A percentile compares a stretch with the other conserved stretches of the same genome.
Evolutionary conservation across 2,797 vertebrate genomes (phyloP).

Genomic region (Gila robusta): DNA sequence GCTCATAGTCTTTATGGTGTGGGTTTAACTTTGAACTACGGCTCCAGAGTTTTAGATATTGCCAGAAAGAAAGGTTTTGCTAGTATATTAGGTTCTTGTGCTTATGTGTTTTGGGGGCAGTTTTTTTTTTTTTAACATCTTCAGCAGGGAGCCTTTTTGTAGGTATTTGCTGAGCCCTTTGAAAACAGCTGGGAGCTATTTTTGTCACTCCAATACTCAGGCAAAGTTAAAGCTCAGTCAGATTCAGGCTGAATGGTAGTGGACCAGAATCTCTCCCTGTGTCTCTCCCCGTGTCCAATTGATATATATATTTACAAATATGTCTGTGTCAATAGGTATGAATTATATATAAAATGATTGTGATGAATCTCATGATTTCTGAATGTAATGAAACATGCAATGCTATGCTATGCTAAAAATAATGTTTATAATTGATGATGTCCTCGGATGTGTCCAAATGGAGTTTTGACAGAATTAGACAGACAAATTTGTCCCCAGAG

Average conservation of each 20-base stretch:
- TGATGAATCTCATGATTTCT: too few relatives aligned
- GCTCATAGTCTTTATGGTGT: background rate
- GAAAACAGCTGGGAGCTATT: conserved; percentile 66
- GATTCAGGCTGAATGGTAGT: background rate
- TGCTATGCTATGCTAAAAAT: too few relatives aligned
- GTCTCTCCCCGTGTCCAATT: background rate
- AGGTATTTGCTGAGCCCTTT: conserved; percentile 65
- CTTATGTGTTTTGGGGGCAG: background rate
- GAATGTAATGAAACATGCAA: too few relatives aligned
- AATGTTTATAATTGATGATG: background rate
- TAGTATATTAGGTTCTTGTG: conserved; percentile 3
- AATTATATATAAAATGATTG: too few relatives aligned
- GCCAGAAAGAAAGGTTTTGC: background rate
- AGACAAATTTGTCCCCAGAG: conserved; percentile 10
- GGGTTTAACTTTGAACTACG: conserved; percentile 13
- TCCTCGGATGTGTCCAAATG: background rate
- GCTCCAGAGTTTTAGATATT: conserved; percentile 7
- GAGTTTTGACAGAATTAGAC: conserved; percentile 6
- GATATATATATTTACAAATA: background rate
- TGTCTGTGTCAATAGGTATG: too few relatives aligned
- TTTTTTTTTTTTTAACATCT: conserved; percentile 1
- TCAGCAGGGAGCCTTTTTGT: conserved; percentile 60
- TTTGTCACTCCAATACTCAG: conserved; percentile 61
- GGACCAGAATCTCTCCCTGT: background rate
- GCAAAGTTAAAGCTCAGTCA: conserved; percentile 18